phyloP scores from a whole-genome alignment of 2,888 invertebrate species.

The Hylaea fasciaria region DNA sequence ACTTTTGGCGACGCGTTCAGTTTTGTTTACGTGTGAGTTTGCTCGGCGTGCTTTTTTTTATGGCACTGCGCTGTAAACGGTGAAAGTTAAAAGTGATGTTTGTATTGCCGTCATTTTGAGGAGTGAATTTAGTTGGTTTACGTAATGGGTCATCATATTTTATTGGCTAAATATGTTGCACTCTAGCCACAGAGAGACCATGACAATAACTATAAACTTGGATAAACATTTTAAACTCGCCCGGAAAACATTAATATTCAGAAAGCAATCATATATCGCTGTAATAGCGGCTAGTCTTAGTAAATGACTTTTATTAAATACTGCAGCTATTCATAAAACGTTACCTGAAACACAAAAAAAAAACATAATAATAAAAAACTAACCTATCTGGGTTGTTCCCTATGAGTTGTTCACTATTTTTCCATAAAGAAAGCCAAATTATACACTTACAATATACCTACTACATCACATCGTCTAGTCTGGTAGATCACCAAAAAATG shows the following conservation, averaged over 20 bases:
- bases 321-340: background rate
- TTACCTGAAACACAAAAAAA: no score
- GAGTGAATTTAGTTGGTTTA: conserved; percentile 23
- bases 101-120: conserved; percentile 41
- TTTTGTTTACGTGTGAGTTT: conserved; percentile 45
- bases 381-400: no score
- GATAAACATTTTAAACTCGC: background rate
- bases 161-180: conserved; percentile 31
- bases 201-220: background rate
- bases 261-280: conserved; percentile 1
- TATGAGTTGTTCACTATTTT: no score
- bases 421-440: background rate
- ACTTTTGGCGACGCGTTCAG: conserved; percentile 57
- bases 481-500: conserved; percentile 32
- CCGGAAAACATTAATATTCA: conserved; percentile 4
- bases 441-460: background rate
- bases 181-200: background rate
- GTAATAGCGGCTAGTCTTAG: background rate
- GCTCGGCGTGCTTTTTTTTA: conserved; percentile 51
- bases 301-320: no score
- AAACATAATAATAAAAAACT: no score
- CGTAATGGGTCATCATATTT: conserved; percentile 36
- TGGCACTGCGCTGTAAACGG: conserved; percentile 37
- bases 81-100: conserved; percentile 44
- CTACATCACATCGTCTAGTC: conserved; percentile 4